phyloP scores from a whole-genome alignment of 2,888 invertebrate genomes.

The Nemapogon koenigi region DNA sequence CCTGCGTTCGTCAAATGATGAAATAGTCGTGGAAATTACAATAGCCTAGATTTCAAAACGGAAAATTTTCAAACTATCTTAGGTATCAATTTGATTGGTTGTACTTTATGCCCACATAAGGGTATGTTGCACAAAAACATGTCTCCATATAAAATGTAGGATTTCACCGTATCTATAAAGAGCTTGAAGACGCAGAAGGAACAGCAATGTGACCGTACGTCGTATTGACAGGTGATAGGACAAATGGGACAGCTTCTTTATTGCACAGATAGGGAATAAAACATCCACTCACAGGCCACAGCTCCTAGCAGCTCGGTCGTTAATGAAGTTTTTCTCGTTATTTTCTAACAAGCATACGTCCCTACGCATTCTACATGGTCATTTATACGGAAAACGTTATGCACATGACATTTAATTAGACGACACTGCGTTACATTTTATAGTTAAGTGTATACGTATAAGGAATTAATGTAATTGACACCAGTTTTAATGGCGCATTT shows the following conservation, averaged over 20 bases:
- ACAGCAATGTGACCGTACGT: too few relatives aligned
- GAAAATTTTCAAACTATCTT: too few relatives aligned
- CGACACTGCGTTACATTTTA: constrained; percentile 35
- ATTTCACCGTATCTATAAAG: too few relatives aligned
- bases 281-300: constrained; percentile 2
- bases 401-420: constrained; percentile 48
- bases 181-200: too few relatives aligned
- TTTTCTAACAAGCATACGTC: constrained; percentile 27
- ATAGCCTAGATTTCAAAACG: too few relatives aligned
- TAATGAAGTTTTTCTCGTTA: constrained; percentile 24
- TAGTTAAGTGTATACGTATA: constrained; percentile 43
- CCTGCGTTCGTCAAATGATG: too few relatives aligned
- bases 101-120: too few relatives aligned
- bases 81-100: too few relatives aligned
- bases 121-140: too few relatives aligned
- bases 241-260: constrained; percentile 2
- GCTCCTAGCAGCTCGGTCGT: constrained; percentile 4
- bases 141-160: too few relatives aligned
- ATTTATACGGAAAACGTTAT: constrained; percentile 37
- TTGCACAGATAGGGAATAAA: constrained; percentile 1
- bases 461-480: constrained; percentile 55
- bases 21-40: too few relatives aligned
- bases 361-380: constrained; percentile 24
- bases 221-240: constrained; percentile 4
- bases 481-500: constrained; percentile 53